Conservation (phyloP, 2,888 invertebrate genomes). For the Tiliacea aurago region DNA sequence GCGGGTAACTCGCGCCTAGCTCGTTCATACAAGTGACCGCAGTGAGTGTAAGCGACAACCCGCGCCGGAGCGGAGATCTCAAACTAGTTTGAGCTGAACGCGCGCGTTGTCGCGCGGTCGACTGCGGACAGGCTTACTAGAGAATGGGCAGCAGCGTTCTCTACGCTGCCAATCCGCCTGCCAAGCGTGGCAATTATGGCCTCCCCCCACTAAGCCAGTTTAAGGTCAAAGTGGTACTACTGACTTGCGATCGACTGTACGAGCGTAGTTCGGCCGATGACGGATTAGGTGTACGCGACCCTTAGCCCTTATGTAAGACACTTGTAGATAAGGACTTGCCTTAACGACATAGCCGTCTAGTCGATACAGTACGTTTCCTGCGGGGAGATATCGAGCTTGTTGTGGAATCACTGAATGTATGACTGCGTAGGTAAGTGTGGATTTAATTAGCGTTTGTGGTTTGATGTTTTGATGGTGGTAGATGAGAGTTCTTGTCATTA, state of each 20-base stretch:
- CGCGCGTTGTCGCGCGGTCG: too few relatives aligned
- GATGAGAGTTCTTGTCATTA: neutral
- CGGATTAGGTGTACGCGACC: slow-evolving; percentile 1
- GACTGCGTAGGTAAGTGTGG: neutral
- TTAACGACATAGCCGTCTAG: slow-evolving; percentile 82
- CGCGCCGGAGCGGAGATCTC: too few relatives aligned
- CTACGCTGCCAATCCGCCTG: too few relatives aligned
- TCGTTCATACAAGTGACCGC: too few relatives aligned
- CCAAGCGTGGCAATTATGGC: too few relatives aligned
- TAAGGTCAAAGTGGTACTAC: neutral
- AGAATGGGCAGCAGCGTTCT: too few relatives aligned
- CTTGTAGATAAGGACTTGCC: slow-evolving; percentile 81
- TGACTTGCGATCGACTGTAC: neutral
- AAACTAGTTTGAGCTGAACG: too few relatives aligned
- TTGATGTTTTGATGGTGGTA: neutral
- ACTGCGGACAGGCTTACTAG: too few relatives aligned
- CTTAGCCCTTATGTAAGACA: slow-evolving; percentile 79
- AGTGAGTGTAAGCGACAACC: too few relatives aligned
- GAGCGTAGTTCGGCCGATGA: neutral
- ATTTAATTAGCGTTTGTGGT: slow-evolving; percentile 23
- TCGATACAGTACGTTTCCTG: slow-evolving; percentile 77
- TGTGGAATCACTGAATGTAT: slow-evolving; percentile 15
- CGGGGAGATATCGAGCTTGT: slow-evolving; percentile 42
- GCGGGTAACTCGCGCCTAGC: too few relatives aligned
- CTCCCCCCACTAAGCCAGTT: too few relatives aligned